These are phyloP conservation scores for Falcaria lacertinaria DNA, from an alignment of 2,888 invertebrate species.

Conservation along the genomic window DNA sequence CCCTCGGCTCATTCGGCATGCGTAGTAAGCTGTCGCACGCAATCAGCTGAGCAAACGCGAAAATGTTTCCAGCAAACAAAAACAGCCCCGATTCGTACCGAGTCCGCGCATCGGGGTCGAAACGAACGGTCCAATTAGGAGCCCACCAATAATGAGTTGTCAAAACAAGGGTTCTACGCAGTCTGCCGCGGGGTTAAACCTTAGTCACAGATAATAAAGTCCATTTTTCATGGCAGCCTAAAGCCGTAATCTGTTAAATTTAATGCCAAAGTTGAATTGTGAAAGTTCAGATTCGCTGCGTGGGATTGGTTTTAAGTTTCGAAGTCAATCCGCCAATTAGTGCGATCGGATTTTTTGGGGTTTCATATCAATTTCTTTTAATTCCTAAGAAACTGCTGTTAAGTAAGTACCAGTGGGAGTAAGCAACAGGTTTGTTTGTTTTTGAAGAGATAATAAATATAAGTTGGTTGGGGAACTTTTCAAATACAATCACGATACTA, in stretches of 20 bases:
- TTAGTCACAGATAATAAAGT: constrained; percentile 23
- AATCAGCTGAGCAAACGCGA: constrained; percentile 70
- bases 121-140: constrained; percentile 68
- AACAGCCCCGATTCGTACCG: constrained; percentile 48
- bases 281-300: constrained; percentile 64
- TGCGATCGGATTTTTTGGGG: constrained; percentile 39
- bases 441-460: too few relatives aligned
- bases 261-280: constrained; percentile 72
- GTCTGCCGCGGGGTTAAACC: constrained; percentile 19
- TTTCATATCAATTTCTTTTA: constrained; percentile 20
- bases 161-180: constrained; percentile 62
- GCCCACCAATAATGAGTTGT: constrained; percentile 72
- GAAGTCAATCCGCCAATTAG: constrained; percentile 68
- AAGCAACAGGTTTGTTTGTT: too few relatives aligned
- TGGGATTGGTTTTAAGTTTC: constrained; percentile 63
- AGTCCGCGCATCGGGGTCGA: constrained; percentile 42
- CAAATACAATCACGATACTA: too few relatives aligned
- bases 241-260: constrained; percentile 36
- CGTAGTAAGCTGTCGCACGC: constrained; percentile 47
- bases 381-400: constrained; percentile 7
- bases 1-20: constrained; percentile 38
- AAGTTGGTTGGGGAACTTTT: too few relatives aligned
- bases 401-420: constrained; percentile 3
- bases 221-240: constrained; percentile 22
- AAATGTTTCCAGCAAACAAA: constrained; percentile 67